Conservation (phyloP, 2,888 invertebrate species). For the Dasysyrphus tricinctus region DNA sequence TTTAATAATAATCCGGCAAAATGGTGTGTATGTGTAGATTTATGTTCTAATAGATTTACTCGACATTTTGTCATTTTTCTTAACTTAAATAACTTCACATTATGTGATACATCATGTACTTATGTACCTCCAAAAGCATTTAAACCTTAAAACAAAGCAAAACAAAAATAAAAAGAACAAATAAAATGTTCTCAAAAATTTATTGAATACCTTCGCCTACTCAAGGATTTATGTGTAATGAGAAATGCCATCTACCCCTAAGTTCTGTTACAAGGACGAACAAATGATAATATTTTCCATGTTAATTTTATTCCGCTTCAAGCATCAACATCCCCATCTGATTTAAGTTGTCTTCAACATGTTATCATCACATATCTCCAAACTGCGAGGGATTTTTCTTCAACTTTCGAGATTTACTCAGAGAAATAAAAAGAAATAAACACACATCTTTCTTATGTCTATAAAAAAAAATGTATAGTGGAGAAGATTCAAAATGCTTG, state of each 20-base stretch:
- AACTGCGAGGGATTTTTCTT: constrained; percentile 35
- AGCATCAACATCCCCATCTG: constrained; percentile 26
- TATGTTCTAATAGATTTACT: neutral
- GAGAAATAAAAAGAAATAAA: constrained; percentile 21
- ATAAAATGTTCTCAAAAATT: neutral
- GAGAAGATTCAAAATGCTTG: constrained; percentile 44
- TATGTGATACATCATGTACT: neutral
- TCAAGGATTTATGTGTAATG: constrained; percentile 41
- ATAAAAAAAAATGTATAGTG: neutral
- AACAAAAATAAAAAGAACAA: neutral
- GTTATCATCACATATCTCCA: constrained; percentile 28
- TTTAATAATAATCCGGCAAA: neutral
- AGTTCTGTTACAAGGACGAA: constrained; percentile 59
- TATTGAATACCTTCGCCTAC: constrained; percentile 19
- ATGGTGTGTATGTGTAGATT: neutral
- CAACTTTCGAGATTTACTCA: constrained; percentile 39
- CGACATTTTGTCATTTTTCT: too few relatives aligned
- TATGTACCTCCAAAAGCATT: too few relatives aligned
- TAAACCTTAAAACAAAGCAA: neutral
- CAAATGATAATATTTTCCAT: constrained; percentile 46
- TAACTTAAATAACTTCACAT: neutral
- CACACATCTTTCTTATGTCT: constrained; percentile 23
- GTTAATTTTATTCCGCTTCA: constrained; percentile 57
- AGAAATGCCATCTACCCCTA: constrained; percentile 39
- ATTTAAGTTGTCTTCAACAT: constrained; percentile 51